These are phyloP conservation scores for Oscarella lobularis DNA, from an alignment of 37 sponge, comb jelly and placozoan species.

Conservation along the genomic window DNA sequence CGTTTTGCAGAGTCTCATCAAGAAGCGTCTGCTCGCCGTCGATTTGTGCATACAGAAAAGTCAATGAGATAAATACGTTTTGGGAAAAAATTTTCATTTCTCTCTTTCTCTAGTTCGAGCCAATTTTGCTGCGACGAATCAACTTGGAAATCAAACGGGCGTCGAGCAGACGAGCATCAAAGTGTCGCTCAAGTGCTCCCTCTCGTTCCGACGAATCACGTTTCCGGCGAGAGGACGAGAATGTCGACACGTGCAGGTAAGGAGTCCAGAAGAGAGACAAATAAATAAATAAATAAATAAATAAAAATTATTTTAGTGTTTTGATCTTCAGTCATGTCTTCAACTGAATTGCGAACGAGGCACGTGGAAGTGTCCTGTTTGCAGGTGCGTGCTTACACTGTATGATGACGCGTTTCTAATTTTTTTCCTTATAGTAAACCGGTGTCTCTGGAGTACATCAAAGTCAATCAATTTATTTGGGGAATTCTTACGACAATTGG, in stretches of 20 bases:
- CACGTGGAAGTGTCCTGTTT: conserved; percentile 85
- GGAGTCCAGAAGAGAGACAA: not conserved
- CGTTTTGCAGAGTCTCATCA: conserved; percentile 49
- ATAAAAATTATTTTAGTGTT: conserved; percentile 36
- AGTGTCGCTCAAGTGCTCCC: conserved; percentile 70
- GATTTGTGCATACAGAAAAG: conserved; percentile 68
- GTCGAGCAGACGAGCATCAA: conserved; percentile 56
- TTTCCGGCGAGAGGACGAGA: conserved; percentile 69
- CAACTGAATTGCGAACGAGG: conserved; percentile 77
- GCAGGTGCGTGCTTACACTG: conserved; percentile 25
- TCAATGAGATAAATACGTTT: too few relatives aligned
- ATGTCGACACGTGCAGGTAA: conserved; percentile 17
- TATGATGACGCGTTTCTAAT: too few relatives aligned
- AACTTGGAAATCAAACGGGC: conserved; percentile 14
- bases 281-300: not conserved
- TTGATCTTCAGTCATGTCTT: conserved; percentile 75
- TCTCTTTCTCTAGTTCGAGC: not conserved
- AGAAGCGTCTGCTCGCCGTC: conserved; percentile 48
- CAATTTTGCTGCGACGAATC: not conserved
- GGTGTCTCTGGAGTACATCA: too few relatives aligned
- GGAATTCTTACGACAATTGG: too few relatives aligned
- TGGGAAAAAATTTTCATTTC: too few relatives aligned
- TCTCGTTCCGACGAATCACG: conserved; percentile 50
- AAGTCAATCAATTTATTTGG: too few relatives aligned
- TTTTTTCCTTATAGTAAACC: too few relatives aligned